Percentiles rank a stretch among this genome's conserved stretches.
Evolutionary conservation across 2,888 invertebrate species (phyloP).

Genomic region (Alcis repandata): DNA sequence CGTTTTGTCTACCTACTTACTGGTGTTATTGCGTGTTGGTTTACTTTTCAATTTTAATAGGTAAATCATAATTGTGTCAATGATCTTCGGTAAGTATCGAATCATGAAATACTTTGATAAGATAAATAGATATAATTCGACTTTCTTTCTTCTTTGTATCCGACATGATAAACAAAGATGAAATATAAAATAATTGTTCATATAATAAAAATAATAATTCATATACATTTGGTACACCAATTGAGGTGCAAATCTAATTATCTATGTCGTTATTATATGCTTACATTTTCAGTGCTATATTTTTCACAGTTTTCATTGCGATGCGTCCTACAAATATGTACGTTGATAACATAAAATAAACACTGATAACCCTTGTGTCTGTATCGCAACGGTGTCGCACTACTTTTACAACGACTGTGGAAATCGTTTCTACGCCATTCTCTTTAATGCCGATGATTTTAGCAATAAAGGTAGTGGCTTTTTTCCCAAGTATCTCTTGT

Average conservation of each 20-base stretch:
- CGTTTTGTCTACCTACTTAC: neutral
- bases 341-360: constrained; percentile 37
- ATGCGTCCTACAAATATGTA: constrained; percentile 10
- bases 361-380: constrained; percentile 26
- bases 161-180: no score
- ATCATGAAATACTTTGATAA: no score
- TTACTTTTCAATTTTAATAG: no score
- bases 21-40: neutral
- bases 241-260: no score
- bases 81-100: no score
- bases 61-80: no score
- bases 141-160: neutral
- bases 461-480: no score
- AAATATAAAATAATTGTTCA: no score
- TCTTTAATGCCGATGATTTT: neutral
- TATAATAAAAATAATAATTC: no score
- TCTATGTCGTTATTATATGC: no score
- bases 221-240: no score
- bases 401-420: neutral
- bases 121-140: neutral
- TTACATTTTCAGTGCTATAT: constrained; percentile 1
- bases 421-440: neutral
- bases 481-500: no score
- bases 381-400: neutral
- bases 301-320: constrained; percentile 21